Base-by-base conservation (phyloP, 2,113 vertebrate genomes). In the Hipposideros armiger region DNA sequence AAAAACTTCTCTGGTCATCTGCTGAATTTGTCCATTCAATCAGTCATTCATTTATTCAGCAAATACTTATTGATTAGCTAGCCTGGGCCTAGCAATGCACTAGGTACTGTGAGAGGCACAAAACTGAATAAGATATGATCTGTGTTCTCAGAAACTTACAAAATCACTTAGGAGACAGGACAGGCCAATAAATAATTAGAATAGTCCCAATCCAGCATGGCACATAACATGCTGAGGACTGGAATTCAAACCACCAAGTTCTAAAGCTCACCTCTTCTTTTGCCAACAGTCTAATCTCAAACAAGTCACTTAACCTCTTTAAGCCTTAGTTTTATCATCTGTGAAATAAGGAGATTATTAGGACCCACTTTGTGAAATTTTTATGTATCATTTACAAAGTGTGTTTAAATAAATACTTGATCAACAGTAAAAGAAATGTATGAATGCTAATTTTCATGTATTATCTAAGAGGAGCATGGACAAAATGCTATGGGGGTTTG, bases 261-360 rank as follows among this genome's bases (percentile, higher is more conserved):
- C 28, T 87, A 83, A 40, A 89, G 32, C 10, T 86, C 20, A 58
- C 11, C 22, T 69, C 45, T 42, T 83, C 19, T 74, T 62, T 50
- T 82, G 88, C n/a, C 72, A 94, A 20, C 40, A 15, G 14, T 67
- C 69, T 64, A 32, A 60, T 72, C 58, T 73, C 62, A 9, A 96
- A 72, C 13, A 87, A 78, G 32, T 45, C 32, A 40, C 6, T 50
- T 84, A 24, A 83, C 14, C 24, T 83, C 78, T 64, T 74, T 47
- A 66, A 60, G 28, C 32, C 36, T 85, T 73, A 78, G 64, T 93
- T 82, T 84, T 58, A 87, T 72, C 24, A 87, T 92, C 66, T 80
- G 14, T 40, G 89, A 91, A 86, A 93, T 89, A 14, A 64, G 15
- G 11, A 20, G 66, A 72, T 72, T n/a, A 87, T 76, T 90, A 81